phyloP scores from a whole-genome alignment of 2,888 invertebrate genomes.

The Drosophila cracens region DNA sequence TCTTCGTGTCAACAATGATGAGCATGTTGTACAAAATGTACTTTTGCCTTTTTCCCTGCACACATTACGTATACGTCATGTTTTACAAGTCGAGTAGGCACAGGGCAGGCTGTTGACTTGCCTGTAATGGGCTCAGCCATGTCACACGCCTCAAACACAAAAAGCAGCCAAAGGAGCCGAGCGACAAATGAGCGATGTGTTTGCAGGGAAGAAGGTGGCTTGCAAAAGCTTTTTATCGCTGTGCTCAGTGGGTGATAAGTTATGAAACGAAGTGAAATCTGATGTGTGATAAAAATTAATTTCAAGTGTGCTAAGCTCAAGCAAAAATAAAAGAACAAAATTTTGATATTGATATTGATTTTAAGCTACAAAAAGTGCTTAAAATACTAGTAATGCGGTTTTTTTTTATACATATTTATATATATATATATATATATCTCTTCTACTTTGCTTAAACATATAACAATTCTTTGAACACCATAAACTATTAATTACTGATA shows the following conservation, averaged over 20 bases:
- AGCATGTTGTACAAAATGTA: conserved; percentile 75
- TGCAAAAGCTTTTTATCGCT: conserved; percentile 41
- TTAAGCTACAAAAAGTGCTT: background rate
- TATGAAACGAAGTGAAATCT: conserved; percentile 69
- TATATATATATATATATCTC: no score
- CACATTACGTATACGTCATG: conserved; percentile 62
- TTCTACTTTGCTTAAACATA: no score
- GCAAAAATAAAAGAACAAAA: conserved; percentile 3
- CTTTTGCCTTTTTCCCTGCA: conserved; percentile 46
- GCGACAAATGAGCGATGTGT: conserved; percentile 27
- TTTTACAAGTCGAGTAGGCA: conserved; percentile 47
- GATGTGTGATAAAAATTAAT: conserved; percentile 61
- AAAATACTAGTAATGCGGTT: background rate
- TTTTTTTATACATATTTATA: background rate
- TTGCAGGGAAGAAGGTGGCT: background rate
- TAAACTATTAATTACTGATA: no score
- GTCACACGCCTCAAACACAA: conserved; percentile 43
- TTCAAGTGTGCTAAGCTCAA: conserved; percentile 35
- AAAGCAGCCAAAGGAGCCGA: conserved; percentile 21
- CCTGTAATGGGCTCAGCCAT: conserved; percentile 54
- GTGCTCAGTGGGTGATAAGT: conserved; percentile 60
- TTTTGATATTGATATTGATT: background rate
- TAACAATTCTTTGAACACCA: no score
- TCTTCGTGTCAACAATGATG: conserved; percentile 78
- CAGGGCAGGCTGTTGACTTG: conserved; percentile 51